Evolutionary conservation across 1,140 invertebrate genomes (phyloP), one percentile per base, ranked within the genome.

Genomic region (Zeugodacus cucurbitae): DNA sequence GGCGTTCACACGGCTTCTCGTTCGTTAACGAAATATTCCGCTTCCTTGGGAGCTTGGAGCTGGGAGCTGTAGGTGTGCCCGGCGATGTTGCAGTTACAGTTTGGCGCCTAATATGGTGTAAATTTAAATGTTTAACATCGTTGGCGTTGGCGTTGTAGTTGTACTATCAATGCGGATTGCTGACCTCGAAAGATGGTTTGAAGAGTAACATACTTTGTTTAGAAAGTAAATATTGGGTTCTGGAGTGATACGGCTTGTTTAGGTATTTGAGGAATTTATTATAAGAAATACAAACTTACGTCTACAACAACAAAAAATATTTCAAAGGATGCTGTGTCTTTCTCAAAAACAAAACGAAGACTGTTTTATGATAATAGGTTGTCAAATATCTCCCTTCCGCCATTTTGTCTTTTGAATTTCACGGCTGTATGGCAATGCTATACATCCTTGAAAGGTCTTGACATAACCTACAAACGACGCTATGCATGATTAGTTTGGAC

Each of bases 61-160:
- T 44, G 41, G n/a, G 11, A 44, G 37, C n/a, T 41, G 34, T 17
- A 22, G 67, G 34, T 22, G 32, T 74, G 67, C 14, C n/a, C 37
- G 11, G 22, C 17, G 70, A 41, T 14, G 22, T 82, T 44, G 74
- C 41, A 82, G 34, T 48, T 82, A 41, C 74, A 82, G 70, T 82
- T 82, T 82, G 74, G 74, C 74, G 74, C 74, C 41, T 82, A 82
- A 82, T 82, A 82, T 82, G 74, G 74, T 82, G 74, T 82, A 82
- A 82, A 82, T 82, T 48, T 48, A 82, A 82, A 82, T 82, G 74
- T 82, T 82, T 82, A 82, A 29, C 74, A 82, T 82, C 5, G 74
- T 54, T 82, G 74, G 29, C 3, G 44, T 48, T 82, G 74, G 41
- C 37, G 22, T n/a, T 41, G 34, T 6, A 5, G 4, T 32, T 34